phyloP scores from a whole-genome alignment of 1,140 invertebrate species.

The Homarus americanus region DNA sequence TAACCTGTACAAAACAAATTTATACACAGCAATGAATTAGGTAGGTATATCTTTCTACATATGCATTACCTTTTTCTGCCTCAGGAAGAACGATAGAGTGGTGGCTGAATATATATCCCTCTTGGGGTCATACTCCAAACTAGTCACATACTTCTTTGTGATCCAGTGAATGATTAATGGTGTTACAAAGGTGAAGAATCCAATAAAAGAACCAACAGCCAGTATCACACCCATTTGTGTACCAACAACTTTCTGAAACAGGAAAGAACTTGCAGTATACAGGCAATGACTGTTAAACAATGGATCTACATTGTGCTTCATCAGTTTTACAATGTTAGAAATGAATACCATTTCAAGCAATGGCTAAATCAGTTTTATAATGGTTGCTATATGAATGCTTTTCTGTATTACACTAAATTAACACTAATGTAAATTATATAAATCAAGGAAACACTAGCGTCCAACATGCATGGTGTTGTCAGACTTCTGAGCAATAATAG shows the following conservation, averaged over 20 bases:
- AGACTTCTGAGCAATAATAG: no score
- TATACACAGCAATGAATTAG: not conserved
- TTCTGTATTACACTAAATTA: no score
- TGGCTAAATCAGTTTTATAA: no score
- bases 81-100: constrained; percentile 84
- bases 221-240: constrained; percentile 81
- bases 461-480: no score
- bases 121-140: constrained; percentile 84
- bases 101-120: constrained; percentile 84
- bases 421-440: no score
- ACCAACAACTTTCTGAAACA: constrained; percentile 73
- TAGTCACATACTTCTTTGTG: constrained; percentile 91
- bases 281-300: no score
- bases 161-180: constrained; percentile 90
- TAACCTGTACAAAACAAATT: not conserved
- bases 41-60: not conserved
- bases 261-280: no score
- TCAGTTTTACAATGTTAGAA: no score
- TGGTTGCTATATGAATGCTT: no score
- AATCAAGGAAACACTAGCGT: no score
- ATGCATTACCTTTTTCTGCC: constrained; percentile 82
- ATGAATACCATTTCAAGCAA: no score
- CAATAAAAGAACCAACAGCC: constrained; percentile 83
- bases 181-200: constrained; percentile 89
- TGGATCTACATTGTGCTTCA: no score